Conservation (phyloP, 2,797 vertebrate species). For the Epinephelus malabaricus region DNA sequence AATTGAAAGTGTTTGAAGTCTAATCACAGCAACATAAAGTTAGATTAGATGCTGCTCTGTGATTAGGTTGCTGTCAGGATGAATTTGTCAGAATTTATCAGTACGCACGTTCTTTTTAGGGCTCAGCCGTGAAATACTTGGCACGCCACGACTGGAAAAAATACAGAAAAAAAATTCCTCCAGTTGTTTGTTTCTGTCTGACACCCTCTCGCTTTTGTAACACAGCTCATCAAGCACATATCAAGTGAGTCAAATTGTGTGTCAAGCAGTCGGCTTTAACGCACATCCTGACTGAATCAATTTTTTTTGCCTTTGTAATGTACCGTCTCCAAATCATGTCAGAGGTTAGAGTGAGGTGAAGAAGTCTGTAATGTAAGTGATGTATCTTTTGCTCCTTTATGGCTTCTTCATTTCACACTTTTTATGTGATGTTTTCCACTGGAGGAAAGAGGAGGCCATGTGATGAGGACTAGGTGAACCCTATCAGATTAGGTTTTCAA, state of each 20-base stretch:
- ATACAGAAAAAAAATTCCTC: background rate
- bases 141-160: slow-evolving; percentile 21
- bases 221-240: slow-evolving; percentile 56
- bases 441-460: background rate
- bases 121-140: slow-evolving; percentile 32
- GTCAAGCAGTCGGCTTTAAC: slow-evolving; percentile 33
- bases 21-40: slow-evolving; percentile 28
- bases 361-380: slow-evolving; percentile 28
- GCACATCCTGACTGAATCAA: slow-evolving; percentile 42
- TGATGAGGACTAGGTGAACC: background rate
- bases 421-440: background rate
- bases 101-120: slow-evolving; percentile 22
- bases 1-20: slow-evolving; percentile 54
- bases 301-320: slow-evolving; percentile 37
- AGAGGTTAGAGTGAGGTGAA: slow-evolving; percentile 20
- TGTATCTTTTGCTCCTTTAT: slow-evolving; percentile 24
- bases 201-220: slow-evolving; percentile 52
- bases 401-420: slow-evolving; percentile 25
- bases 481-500: background rate
- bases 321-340: slow-evolving; percentile 31
- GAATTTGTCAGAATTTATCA: slow-evolving; percentile 39
- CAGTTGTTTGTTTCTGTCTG: slow-evolving; percentile 58
- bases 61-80: slow-evolving; percentile 57
- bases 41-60: slow-evolving; percentile 50
- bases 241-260: slow-evolving; percentile 55